Evolutionary conservation across 2,888 invertebrate genomes (phyloP).

Genomic region (Entomobrya proxima): DNA sequence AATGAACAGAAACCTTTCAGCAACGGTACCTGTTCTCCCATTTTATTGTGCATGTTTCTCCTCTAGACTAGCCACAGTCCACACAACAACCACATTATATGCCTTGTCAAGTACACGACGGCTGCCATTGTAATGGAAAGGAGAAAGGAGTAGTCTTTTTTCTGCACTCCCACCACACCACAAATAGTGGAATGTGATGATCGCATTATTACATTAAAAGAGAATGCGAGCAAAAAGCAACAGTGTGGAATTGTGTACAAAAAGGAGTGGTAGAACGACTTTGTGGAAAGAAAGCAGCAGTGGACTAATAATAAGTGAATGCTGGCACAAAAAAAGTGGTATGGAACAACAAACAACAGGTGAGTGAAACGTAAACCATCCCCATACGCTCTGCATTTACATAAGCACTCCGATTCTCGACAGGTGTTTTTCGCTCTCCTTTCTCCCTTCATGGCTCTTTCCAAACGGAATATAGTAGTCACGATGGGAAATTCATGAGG

Average conservation of each 20-base stretch:
- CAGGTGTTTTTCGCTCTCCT: conserved; percentile 63
- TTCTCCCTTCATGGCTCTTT: not conserved
- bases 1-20: conserved; percentile 36
- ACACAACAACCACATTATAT: not conserved
- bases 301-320: conserved; percentile 16
- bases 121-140: too few species aligned
- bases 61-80: too few species aligned
- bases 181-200: conserved; percentile 11
- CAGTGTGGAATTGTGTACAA: conserved; percentile 47
- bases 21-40: conserved; percentile 18
- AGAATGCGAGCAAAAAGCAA: conserved; percentile 52
- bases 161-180: not conserved
- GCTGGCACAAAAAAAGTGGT: not conserved
- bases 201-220: conserved; percentile 1
- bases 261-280: not conserved
- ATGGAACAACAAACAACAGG: conserved; percentile 67
- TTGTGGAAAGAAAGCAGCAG: not conserved
- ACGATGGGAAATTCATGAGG: conserved; percentile 47
- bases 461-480: not conserved
- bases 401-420: conserved; percentile 58
- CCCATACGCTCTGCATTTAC: conserved; percentile 54
- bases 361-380: conserved; percentile 61
- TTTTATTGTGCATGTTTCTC: conserved; percentile 5
- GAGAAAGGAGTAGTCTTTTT: not conserved
- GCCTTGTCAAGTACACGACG: too few species aligned